These are phyloP conservation scores for Oligia fasciuncula DNA, from an alignment of 2,888 invertebrate genomes.

Conservation along the genomic window DNA sequence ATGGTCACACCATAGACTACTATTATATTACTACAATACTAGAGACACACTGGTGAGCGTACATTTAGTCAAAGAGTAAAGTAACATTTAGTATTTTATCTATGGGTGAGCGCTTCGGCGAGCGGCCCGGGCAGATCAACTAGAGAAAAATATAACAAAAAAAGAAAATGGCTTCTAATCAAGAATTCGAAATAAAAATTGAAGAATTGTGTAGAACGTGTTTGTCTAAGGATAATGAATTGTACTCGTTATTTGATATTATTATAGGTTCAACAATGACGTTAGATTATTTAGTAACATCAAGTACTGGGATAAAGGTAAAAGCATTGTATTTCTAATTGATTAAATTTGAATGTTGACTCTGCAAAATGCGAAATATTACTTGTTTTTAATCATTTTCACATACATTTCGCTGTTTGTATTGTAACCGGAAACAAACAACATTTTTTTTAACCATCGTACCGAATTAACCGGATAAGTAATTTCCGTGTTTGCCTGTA, in stretches of 20 bases:
- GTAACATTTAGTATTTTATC: too few relatives aligned
- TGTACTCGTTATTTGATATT: constrained; percentile 80
- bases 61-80: too few relatives aligned
- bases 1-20: too few relatives aligned
- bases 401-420: not conserved
- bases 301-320: constrained; percentile 83
- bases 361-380: not conserved
- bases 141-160: not conserved
- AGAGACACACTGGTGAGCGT: too few relatives aligned
- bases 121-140: not conserved
- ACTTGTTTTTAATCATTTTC: not conserved
- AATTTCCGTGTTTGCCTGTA: not conserved
- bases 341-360: not conserved
- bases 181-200: constrained; percentile 74
- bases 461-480: too few relatives aligned
- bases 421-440: not conserved
- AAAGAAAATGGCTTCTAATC: constrained; percentile 71
- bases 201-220: constrained; percentile 85
- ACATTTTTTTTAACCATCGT: not conserved
- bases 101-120: not conserved
- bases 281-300: constrained; percentile 75
- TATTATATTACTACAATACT: too few relatives aligned
- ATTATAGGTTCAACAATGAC: constrained; percentile 70
- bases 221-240: constrained; percentile 79
- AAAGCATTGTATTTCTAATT: constrained; percentile 24